phyloP scores from a whole-genome alignment of 35 echinoderm and acorn worm species.

The Ophioderma brevispina region DNA sequence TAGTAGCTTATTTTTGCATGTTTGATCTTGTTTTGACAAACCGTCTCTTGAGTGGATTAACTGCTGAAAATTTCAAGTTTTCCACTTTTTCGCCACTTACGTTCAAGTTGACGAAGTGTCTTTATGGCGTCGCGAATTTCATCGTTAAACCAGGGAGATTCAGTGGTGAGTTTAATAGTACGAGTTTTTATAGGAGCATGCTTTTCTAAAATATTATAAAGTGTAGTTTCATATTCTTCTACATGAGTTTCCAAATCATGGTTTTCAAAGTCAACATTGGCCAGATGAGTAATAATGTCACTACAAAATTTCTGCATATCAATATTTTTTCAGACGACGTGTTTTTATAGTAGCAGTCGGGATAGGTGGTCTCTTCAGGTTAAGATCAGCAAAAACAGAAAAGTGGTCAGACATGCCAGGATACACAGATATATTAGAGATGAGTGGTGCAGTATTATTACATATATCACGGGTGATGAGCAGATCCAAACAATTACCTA shows the following conservation, averaged over 20 bases:
- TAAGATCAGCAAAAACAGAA: neutral
- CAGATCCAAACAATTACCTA: conserved; percentile 41
- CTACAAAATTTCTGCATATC: no score
- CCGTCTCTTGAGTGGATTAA: neutral
- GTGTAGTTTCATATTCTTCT: neutral
- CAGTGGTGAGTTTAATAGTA: neutral
- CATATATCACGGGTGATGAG: conserved; percentile 29
- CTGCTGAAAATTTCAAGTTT: neutral
- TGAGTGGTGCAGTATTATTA: neutral
- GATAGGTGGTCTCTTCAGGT: neutral
- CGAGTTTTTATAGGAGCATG: neutral
- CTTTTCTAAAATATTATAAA: neutral
- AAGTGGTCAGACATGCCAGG: conserved; percentile 43
- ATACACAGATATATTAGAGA: neutral
- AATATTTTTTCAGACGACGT: conserved; percentile 1
- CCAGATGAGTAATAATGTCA: no score
- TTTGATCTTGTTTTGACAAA: neutral
- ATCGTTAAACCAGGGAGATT: neutral
- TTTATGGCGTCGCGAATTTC: neutral
- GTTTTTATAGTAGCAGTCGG: neutral
- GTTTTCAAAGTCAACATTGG: neutral
- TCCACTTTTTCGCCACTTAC: neutral
- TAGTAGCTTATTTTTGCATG: neutral
- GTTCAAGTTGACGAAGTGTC: neutral
- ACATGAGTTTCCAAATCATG: neutral